Evolutionary conservation across 1,140 invertebrate genomes (phyloP), one percentile per base, ranked within the genome.

Genomic region (Drosophila persimilis): DNA sequence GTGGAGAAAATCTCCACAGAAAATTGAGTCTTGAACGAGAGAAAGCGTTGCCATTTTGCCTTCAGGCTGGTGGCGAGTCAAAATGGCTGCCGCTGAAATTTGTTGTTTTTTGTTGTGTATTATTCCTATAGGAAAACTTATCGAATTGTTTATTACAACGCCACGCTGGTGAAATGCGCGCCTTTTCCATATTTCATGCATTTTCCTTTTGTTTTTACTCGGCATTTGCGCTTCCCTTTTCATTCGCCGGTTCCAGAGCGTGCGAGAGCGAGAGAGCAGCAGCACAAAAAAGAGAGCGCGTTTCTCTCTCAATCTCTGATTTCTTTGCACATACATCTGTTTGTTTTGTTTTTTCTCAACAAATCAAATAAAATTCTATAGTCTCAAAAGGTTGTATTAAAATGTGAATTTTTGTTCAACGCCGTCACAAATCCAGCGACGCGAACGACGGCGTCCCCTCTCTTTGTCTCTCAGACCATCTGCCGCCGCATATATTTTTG

Each of bases 191-290:
- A 48, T 53, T 53, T 44, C 46, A 60, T 62, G 69, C 43, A 43
- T 56, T 81, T 86, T 63, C 45, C 71, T 81, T 86, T 86, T 88
- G 83, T 86, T 86, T 86, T 88, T 83, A 83, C 79, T 64, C 63
- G 60, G 35, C 78, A 78, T 77, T 81, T 81, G 58, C 79, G 53
- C 24, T 67, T 75, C 72, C 67, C 73, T 76, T 76, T 76, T 67
- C 50, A 75, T 73, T 75, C 56, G 73, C 73, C 73, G 73, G 73
- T 75, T 75, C 47, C 44, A 54, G 44, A 47, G 64, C 39, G 48
- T 9, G 63, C 17, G 50, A 43, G 59, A 63, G 59, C 7, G 52
- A 7, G 31, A 50, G 50, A 31, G 66, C n/a, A 41, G 26, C 2
- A 29, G 11, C 11, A 39, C 11, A 39, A 39, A 39, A 15, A 29